Conservation (phyloP, 2,888 invertebrate genomes). For the Hypena proboscidalis region DNA sequence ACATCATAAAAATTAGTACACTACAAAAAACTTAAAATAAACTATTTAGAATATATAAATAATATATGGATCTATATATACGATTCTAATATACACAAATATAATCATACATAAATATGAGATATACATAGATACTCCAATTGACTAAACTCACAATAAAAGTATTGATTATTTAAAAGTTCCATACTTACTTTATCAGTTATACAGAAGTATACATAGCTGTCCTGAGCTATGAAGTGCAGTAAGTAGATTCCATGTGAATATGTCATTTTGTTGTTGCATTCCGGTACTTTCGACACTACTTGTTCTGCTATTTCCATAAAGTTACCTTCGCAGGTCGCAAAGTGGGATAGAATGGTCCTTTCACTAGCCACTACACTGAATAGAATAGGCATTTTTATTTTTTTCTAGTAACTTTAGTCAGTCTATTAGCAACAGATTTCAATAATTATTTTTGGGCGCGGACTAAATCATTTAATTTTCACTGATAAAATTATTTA, state of each 20-base stretch:
- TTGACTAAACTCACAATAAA: too few relatives aligned
- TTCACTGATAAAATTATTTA: too few relatives aligned
- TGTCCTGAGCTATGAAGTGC: constrained; percentile 93
- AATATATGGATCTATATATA: too few relatives aligned
- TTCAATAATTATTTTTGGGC: too few relatives aligned
- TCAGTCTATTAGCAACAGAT: too few relatives aligned
- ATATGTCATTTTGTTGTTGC: constrained; percentile 95
- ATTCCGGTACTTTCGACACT: constrained; percentile 90
- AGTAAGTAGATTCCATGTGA: constrained; percentile 87
- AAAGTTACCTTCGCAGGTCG: constrained; percentile 96
- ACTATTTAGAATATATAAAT: too few relatives aligned
- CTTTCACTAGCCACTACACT: constrained; percentile 93
- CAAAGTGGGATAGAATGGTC: constrained; percentile 92
- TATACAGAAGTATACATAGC: constrained; percentile 95
- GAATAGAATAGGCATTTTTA: constrained; percentile 94
- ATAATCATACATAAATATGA: too few relatives aligned
- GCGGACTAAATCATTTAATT: too few relatives aligned
- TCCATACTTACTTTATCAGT: constrained; percentile 94
- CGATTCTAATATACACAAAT: too few relatives aligned
- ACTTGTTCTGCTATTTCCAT: constrained; percentile 95
- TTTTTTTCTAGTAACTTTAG: not conserved
- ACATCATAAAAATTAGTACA: too few relatives aligned
- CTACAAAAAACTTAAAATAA: too few relatives aligned
- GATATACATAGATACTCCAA: too few relatives aligned
- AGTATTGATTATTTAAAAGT: not conserved